Evolutionary conservation across 2,113 vertebrate genomes (phyloP).

Genomic region (Sapajus apella): DNA sequence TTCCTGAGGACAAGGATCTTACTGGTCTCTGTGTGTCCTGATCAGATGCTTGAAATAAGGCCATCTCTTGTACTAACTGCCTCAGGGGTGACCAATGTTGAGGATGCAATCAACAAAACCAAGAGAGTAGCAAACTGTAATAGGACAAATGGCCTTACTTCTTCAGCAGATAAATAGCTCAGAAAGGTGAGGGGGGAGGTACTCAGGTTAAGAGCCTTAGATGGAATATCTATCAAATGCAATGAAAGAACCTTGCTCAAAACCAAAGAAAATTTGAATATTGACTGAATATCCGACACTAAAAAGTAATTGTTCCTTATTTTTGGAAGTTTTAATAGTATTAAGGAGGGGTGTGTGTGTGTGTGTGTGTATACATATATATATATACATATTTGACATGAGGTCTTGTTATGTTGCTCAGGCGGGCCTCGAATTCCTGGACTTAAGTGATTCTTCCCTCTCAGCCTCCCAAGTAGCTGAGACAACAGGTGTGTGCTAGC

Average conservation of each 20-base stretch:
- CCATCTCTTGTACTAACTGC: not conserved
- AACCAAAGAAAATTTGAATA: not conserved
- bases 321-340: not conserved
- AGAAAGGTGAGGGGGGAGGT: no score
- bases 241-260: not conserved
- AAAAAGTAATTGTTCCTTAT: not conserved
- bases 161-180: not conserved
- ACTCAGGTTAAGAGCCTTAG: not conserved
- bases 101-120: not conserved
- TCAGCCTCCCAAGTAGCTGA: not conserved
- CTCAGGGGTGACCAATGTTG: not conserved
- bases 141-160: not conserved
- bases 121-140: not conserved
- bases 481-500: not conserved
- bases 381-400: not conserved
- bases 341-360: not conserved
- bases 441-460: not conserved
- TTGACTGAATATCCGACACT: not conserved
- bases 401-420: not conserved
- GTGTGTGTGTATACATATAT: accelerated
- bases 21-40: not conserved
- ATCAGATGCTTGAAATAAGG: not conserved
- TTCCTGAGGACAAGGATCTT: not conserved
- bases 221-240: not conserved
- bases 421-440: not conserved